A percentile compares a stretch with the other conserved stretches of the same genome.
Evolutionary conservation across 2,797 vertebrate genomes (phyloP).

Genomic region (Coracias cyanogaster): DNA sequence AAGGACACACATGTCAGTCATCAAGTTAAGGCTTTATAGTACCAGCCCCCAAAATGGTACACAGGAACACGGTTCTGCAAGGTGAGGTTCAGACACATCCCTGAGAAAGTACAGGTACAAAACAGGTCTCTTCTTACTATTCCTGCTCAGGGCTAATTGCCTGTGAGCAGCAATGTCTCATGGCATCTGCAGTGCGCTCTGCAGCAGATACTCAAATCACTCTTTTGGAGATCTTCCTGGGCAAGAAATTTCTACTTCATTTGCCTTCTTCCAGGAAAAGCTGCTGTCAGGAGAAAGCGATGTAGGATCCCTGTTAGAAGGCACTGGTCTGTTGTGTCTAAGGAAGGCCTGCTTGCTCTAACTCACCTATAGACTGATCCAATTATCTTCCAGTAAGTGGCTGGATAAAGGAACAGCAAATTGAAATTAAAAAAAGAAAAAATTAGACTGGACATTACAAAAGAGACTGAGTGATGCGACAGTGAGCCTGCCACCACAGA

Average conservation of each 20-base stretch:
- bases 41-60: neutral
- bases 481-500: neutral
- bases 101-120: neutral
- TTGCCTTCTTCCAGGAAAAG: neutral
- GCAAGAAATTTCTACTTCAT: neutral
- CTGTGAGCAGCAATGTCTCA: neutral
- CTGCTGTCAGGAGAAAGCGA: neutral
- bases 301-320: neutral
- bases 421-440: neutral
- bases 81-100: accelerated
- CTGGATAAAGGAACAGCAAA: neutral
- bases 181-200: neutral
- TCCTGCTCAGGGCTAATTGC: neutral
- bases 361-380: neutral
- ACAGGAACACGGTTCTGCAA: neutral
- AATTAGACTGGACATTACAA: neutral
- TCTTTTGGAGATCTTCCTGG: neutral
- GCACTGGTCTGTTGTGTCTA: neutral
- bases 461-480: neutral
- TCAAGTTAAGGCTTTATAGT: neutral
- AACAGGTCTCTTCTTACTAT: neutral
- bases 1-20: neutral
- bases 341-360: neutral
- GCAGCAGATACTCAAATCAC: neutral
- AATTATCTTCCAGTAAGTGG: neutral